Conservation (phyloP, 1,140 invertebrate genomes). For the Fopius arisanus region DNA sequence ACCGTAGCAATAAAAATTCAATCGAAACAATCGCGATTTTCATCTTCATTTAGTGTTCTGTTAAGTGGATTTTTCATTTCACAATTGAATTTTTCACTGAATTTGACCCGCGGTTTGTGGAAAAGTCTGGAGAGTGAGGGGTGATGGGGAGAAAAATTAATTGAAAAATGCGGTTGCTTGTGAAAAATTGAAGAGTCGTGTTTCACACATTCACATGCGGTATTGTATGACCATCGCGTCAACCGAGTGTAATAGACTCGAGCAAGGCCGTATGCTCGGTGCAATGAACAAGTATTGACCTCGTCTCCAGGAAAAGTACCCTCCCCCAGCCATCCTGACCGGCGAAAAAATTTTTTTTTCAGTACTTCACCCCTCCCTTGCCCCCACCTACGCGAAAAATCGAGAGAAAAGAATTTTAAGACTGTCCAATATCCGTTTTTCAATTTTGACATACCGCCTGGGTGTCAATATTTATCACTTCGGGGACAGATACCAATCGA, state of each 20-base stretch:
- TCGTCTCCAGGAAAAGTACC: neutral
- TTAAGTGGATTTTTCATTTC: too few species aligned
- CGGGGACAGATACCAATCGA: constrained; percentile 41
- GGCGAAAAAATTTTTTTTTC: neutral
- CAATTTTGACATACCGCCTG: neutral
- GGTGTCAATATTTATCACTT: constrained; percentile 8
- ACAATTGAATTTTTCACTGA: too few species aligned
- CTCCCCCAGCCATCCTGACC: too few species aligned
- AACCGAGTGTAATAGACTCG: constrained; percentile 38
- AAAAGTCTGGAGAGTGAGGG: too few species aligned
- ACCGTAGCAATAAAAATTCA: too few species aligned
- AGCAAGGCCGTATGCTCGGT: constrained; percentile 33
- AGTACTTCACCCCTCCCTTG: neutral
- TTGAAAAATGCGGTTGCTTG: neutral
- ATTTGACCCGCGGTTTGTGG: too few species aligned
- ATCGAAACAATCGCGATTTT: too few species aligned
- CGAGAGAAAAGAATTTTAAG: neutral
- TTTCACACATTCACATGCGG: neutral
- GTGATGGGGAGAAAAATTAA: neutral
- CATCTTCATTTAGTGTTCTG: too few species aligned
- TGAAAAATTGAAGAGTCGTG: neutral
- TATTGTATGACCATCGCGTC: constrained; percentile 7
- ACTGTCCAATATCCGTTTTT: neutral
- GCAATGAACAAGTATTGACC: neutral
- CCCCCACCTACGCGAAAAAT: too few species aligned